Conservation (phyloP, 2,113 vertebrate genomes). For the Stomatorhinus ivindoensis region DNA sequence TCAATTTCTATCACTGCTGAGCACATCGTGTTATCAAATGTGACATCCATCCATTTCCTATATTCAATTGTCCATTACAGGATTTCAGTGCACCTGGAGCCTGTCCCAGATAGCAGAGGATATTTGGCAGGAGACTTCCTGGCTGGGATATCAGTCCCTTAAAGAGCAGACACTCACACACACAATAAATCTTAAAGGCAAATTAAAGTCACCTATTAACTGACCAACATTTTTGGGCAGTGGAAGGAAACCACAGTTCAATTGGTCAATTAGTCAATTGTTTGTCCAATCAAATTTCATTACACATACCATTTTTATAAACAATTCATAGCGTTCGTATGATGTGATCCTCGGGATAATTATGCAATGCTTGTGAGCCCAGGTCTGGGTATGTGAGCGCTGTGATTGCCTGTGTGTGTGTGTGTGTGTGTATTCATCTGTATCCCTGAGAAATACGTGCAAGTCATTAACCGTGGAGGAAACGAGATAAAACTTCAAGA, state of each 20-base stretch:
- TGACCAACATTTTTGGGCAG: neutral
- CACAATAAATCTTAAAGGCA: neutral
- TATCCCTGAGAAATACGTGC: constrained; percentile 20
- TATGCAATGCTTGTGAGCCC: neutral
- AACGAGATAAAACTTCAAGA: constrained; percentile 43
- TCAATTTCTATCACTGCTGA: neutral
- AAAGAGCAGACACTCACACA: neutral
- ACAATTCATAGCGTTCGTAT: neutral
- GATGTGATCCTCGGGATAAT: neutral
- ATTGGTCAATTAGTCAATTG: neutral
- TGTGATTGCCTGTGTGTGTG: neutral
- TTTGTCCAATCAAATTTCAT: neutral
- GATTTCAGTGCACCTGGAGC: neutral
- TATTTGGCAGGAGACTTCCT: neutral
- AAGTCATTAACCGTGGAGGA: constrained; percentile 28
- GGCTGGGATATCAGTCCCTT: neutral
- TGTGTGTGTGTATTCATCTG: neutral
- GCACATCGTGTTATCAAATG: neutral
- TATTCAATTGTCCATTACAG: neutral
- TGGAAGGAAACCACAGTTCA: neutral
- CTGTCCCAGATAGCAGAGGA: neutral
- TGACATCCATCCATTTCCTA: neutral
- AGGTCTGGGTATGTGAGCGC: neutral
- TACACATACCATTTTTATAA: neutral
- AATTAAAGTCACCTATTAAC: neutral